Conservation (phyloP, 1,140 invertebrate species). For the Zaprionus inermis region DNA sequence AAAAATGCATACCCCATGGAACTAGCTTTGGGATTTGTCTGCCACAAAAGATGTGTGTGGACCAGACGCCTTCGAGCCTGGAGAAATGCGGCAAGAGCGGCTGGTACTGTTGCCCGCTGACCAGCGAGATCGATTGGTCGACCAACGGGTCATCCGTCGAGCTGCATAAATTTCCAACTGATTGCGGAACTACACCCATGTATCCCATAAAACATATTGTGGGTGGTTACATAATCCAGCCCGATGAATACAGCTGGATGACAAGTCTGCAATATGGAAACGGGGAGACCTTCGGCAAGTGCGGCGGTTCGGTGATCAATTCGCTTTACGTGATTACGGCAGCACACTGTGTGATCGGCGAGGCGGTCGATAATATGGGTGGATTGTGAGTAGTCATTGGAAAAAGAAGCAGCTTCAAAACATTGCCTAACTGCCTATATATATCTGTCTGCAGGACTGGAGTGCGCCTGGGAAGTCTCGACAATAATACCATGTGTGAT, state of each 20-base stretch:
- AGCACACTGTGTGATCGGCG: not conserved
- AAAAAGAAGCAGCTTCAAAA: not conserved
- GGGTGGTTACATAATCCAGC: not conserved
- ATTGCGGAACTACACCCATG: not conserved
- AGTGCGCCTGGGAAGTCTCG: not conserved
- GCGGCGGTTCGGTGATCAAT: not conserved
- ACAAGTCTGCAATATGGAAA: not conserved
- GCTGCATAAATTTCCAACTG: not conserved
- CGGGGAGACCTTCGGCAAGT: not conserved
- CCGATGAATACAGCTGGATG: constrained; percentile 2
- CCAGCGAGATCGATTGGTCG: not conserved
- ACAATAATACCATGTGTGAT: not conserved
- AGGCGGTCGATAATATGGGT: not conserved
- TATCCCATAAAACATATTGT: not conserved
- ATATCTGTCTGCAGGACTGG: not conserved
- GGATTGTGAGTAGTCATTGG: not conserved
- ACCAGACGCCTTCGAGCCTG: not conserved
- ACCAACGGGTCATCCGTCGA: not conserved
- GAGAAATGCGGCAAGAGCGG: not conserved
- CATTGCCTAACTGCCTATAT: not conserved
- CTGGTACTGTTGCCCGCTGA: not conserved
- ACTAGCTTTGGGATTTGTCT: not conserved
- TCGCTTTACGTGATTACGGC: not conserved
- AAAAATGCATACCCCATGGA: not conserved
- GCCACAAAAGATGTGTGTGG: not conserved